phyloP scores from a whole-genome alignment of 2,888 invertebrate species.

The Linnaemya vulpina region DNA sequence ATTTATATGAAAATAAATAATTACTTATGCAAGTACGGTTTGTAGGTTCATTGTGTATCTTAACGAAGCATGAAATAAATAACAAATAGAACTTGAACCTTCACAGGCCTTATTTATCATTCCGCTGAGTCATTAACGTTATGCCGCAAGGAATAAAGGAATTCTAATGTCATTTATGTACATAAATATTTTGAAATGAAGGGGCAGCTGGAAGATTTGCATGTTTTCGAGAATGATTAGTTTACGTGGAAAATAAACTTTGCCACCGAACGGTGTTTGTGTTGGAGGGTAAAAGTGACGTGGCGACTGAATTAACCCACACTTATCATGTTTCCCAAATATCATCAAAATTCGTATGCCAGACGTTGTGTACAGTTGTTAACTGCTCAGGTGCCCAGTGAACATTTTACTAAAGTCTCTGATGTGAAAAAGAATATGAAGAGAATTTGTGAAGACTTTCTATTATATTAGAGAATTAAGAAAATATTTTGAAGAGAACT shows the following conservation, averaged over 20 bases:
- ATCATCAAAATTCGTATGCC: slow-evolving; percentile 20
- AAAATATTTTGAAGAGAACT: no score
- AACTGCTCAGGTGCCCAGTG: background rate
- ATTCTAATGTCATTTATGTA: background rate
- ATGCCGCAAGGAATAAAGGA: slow-evolving; percentile 24
- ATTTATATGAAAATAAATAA: background rate
- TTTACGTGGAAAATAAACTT: slow-evolving; percentile 17
- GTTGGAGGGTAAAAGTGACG: background rate
- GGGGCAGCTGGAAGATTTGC: background rate
- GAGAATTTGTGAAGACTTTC: no score
- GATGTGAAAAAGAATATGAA: no score
- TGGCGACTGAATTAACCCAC: background rate
- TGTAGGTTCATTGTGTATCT: background rate
- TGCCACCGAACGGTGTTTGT: background rate
- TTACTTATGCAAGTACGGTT: background rate
- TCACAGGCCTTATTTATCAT: slow-evolving; percentile 8
- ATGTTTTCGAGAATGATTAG: slow-evolving; percentile 19
- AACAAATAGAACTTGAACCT: slow-evolving; percentile 33
- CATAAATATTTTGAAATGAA: background rate
- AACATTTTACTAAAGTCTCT: background rate
- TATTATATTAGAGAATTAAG: no score
- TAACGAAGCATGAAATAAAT: slow-evolving; percentile 31
- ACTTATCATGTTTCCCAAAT: slow-evolving; percentile 19
- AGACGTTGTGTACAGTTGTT: background rate
- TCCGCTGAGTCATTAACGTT: slow-evolving; percentile 27